Conservation (phyloP, 2,888 invertebrate genomes). For the Coelinius sp. region DNA sequence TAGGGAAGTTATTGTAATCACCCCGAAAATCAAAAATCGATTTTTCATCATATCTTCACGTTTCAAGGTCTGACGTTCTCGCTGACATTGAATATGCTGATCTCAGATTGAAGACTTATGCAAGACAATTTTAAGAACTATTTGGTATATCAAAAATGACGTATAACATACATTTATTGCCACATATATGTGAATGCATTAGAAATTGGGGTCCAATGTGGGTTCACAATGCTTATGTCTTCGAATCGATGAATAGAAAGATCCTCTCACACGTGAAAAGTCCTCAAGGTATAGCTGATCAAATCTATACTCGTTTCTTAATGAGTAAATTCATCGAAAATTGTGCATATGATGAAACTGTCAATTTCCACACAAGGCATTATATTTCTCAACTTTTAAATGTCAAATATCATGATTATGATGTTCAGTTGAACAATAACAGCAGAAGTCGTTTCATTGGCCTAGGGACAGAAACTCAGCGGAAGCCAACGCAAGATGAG, state of each 20-base stretch:
- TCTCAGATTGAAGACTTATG: constrained; percentile 15
- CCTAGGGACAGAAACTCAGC: not conserved
- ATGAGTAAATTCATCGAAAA: too few species aligned
- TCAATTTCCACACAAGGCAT: not conserved
- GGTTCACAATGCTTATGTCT: constrained; percentile 34
- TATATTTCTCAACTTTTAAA: not conserved
- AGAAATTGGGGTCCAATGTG: constrained; percentile 41
- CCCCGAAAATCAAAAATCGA: too few species aligned
- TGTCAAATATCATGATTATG: not conserved
- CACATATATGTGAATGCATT: constrained; percentile 27
- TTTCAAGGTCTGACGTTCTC: too few species aligned
- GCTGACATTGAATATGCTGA: constrained; percentile 29
- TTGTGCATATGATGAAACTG: not conserved
- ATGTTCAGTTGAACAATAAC: not conserved
- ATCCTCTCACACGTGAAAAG: constrained; percentile 36
- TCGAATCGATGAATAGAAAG: constrained; percentile 43
- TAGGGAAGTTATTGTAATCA: too few species aligned
- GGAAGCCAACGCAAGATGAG: not conserved
- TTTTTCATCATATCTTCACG: too few species aligned
- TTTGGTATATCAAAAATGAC: constrained; percentile 38
- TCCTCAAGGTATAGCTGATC: not conserved
- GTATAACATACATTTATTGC: constrained; percentile 40
- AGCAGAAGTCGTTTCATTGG: not conserved
- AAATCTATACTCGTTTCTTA: not conserved
- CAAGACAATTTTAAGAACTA: constrained; percentile 13